A percentile compares a stretch with the other conserved stretches of the same genome.
Evolutionary conservation across 64 coral and sea anemone genomes (phyloP).

Genomic region (Catalaphyllia jardinei): DNA sequence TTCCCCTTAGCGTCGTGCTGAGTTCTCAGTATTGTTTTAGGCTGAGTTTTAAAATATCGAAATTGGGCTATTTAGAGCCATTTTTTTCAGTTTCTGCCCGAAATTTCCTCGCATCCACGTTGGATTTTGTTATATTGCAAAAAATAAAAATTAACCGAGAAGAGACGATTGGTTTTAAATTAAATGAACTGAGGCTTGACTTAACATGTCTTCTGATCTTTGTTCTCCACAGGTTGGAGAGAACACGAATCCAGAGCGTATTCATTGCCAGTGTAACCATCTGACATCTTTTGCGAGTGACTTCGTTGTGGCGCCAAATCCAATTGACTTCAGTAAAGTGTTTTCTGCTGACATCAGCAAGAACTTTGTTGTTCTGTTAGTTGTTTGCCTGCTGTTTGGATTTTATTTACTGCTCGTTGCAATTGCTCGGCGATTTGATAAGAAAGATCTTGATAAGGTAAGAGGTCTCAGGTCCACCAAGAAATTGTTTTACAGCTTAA

Average conservation of each 20-base stretch:
- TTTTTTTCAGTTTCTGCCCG: too few species aligned
- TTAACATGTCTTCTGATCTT: too few species aligned
- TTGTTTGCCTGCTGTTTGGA: conserved; percentile 79
- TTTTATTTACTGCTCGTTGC: conserved; percentile 69
- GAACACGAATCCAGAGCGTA: conserved; percentile 28
- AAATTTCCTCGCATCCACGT: too few species aligned
- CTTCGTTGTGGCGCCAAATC: conserved; percentile 89
- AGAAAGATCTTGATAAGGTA: conserved; percentile 73
- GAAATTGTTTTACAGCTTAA: not conserved
- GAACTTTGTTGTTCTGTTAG: conserved; percentile 68
- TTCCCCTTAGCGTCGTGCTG: too few species aligned
- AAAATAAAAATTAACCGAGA: too few species aligned
- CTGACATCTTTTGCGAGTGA: conserved; percentile 82
- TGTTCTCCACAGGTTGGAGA: conserved; percentile 63
- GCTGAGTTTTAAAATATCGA: too few species aligned
- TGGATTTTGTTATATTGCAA: too few species aligned
- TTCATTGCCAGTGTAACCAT: conserved; percentile 82
- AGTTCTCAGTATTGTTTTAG: too few species aligned
- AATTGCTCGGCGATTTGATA: conserved; percentile 76
- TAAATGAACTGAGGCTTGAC: too few species aligned
- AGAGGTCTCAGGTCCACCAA: not conserved
- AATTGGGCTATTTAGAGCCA: too few species aligned
- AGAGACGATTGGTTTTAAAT: too few species aligned
- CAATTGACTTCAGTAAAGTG: conserved; percentile 92
- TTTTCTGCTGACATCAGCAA: conserved; percentile 88